These are phyloP conservation scores for Zophobas atratus DNA, from an alignment of 1,140 invertebrate species.

Conservation along the genomic window DNA sequence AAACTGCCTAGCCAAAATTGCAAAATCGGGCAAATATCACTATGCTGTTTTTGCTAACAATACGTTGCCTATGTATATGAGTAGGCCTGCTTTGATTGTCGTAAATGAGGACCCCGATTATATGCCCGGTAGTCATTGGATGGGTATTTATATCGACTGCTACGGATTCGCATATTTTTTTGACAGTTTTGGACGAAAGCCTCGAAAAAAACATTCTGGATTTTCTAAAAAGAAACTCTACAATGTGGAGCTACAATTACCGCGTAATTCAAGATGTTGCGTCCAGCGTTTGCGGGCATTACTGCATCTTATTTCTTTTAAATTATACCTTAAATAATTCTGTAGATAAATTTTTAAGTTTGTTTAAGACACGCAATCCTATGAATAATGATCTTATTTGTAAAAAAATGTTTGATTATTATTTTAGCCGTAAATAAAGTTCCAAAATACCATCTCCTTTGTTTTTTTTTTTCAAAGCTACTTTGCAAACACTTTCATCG, in stretches of 20 bases:
- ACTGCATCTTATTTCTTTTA: conserved; percentile 29
- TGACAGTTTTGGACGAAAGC: conserved; percentile 25
- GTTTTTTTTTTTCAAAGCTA: too few species aligned
- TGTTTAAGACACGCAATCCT: not conserved
- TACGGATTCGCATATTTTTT: conserved; percentile 24
- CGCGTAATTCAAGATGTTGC: conserved; percentile 10
- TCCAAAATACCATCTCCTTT: too few species aligned
- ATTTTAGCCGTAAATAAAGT: not conserved
- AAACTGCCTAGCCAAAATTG: not conserved
- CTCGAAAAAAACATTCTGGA: not conserved
- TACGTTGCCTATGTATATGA: not conserved
- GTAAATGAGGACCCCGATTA: conserved; percentile 10
- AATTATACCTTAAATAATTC: not conserved
- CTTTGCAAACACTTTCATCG: too few species aligned
- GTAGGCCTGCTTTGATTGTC: not conserved
- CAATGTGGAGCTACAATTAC: conserved; percentile 2
- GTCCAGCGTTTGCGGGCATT: conserved; percentile 12
- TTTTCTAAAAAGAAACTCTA: not conserved
- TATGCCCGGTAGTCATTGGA: conserved; percentile 26
- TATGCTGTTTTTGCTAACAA: not conserved
- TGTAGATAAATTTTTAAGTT: not conserved
- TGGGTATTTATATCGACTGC: conserved; percentile 12
- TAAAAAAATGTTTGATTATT: not conserved
- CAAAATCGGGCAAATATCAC: not conserved
- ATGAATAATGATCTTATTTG: not conserved